Percentiles rank a stretch among this genome's conserved stretches.
Conservation (phyloP, 2,888 invertebrate genomes). For the Elysia crispata region DNA sequence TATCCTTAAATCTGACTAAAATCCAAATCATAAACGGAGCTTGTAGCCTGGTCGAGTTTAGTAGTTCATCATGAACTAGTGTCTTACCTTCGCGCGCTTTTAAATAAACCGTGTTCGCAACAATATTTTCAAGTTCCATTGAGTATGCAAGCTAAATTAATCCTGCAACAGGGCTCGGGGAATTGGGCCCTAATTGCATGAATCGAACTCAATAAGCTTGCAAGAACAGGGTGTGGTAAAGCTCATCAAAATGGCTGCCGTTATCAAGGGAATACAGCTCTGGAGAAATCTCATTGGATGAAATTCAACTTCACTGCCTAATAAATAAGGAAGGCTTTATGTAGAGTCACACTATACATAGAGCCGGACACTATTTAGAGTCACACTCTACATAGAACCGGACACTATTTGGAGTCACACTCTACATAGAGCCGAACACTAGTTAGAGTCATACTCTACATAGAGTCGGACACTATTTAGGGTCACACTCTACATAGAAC, state of each 20-base stretch:
- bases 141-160: conserved; percentile 57
- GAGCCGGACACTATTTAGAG: too few species aligned
- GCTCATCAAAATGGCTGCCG: conserved; percentile 66
- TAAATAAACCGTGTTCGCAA: conserved; percentile 77
- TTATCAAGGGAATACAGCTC: conserved; percentile 58
- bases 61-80: not conserved
- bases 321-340: not conserved
- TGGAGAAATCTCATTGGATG: conserved; percentile 60
- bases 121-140: conserved; percentile 78
- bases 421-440: too few species aligned
- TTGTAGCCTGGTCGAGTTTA: too few species aligned
- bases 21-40: too few species aligned
- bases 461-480: too few species aligned
- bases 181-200: conserved; percentile 67
- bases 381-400: too few species aligned
- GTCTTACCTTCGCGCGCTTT: conserved; percentile 77
- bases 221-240: conserved; percentile 70
- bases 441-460: too few species aligned
- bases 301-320: conserved; percentile 51
- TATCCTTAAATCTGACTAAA: too few species aligned
- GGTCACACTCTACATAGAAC: too few species aligned
- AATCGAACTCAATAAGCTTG: conserved; percentile 61
- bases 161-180: conserved; percentile 67
- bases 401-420: too few species aligned
- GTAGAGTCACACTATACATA: too few species aligned